phyloP scores from a whole-genome alignment of 2,888 invertebrate genomes.

The Eristalis arbustorum region DNA sequence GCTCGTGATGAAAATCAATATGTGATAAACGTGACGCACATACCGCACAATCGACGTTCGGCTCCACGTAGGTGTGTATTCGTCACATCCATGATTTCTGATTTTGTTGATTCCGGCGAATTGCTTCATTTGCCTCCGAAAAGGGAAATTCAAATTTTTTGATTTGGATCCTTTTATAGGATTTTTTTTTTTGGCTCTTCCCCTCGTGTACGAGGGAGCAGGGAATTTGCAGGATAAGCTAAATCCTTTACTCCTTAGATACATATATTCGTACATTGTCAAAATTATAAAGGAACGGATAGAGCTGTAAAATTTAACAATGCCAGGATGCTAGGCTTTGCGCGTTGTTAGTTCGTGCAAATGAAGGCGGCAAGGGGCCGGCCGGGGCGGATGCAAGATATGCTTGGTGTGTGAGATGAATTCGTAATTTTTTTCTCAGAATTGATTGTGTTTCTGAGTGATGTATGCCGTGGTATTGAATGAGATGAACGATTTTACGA shows the following conservation, averaged over 20 bases:
- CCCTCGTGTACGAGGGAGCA: neutral
- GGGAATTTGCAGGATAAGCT: slow-evolving; percentile 14
- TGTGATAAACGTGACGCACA: slow-evolving; percentile 41
- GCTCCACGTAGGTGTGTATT: neutral
- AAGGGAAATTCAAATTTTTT: slow-evolving; percentile 21
- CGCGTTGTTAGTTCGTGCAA: neutral
- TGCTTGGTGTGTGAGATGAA: neutral
- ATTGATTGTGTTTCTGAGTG: neutral
- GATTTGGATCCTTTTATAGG: slow-evolving; percentile 16
- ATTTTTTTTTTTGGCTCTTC: neutral
- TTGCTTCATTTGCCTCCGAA: slow-evolving; percentile 21
- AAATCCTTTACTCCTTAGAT: slow-evolving; percentile 15
- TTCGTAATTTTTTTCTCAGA: neutral
- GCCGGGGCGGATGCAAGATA: neutral
- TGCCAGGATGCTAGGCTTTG: neutral
- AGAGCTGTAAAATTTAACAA: neutral
- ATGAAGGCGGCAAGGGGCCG: neutral
- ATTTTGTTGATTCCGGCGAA: slow-evolving; percentile 26
- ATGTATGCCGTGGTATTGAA: neutral
- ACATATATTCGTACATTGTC: neutral
- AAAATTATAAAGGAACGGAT: neutral
- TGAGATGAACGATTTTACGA: neutral
- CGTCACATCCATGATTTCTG: slow-evolving; percentile 21
- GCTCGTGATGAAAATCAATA: slow-evolving; percentile 35
- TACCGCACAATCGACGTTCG: neutral